Base-by-base conservation (phyloP, 1,140 invertebrate species). In the Calosoma granatense region DNA sequence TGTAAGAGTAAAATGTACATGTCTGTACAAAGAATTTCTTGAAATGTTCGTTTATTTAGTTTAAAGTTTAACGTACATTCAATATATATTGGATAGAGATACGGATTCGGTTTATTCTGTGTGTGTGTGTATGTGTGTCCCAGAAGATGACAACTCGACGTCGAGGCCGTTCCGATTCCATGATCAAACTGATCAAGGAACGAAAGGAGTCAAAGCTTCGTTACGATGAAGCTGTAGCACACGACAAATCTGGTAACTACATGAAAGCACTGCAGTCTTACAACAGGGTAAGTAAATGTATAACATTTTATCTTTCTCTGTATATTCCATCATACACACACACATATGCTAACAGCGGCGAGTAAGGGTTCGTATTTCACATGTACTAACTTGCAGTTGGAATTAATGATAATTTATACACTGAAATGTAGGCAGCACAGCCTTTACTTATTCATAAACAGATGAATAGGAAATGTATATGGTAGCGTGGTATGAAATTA, bases 161-260 rank as follows among this genome's bases (percentile, higher is more conserved):
- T n/a, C 53, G 63, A 17, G 63, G 64, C 54, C 53, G 64, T 30
- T 61, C 59, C 4, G 63, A 61, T 19, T 69, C 67, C 17, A 63
- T 67, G 60, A 55, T 61, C 20, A 67, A 65, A 59, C 20, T 63
- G 17, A 59, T 56, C 11, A 63, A 59, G 20, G 63, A 66, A 54
- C 67, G 64, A 59, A 67, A 67, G 26, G 65, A 69, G 60, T 62
- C 67, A 19, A 81, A 85, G 64, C 61, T 80, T 15, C 70, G 79
- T 55, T 78, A 81, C 19, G 84, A 87, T 65, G 86, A 88, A 69
- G 84, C 85, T 17, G 76, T 77, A 1, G 82, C 79, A 56, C 83
- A 88, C 62, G 74, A 84, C 59, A 87, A 88, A 72, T 79, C 76
- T 61, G 81, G 82, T 12, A 81, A 85, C 65, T 83, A 85, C 58